Conservation (phyloP, 2,888 invertebrate genomes). For the Euclidia mi region DNA sequence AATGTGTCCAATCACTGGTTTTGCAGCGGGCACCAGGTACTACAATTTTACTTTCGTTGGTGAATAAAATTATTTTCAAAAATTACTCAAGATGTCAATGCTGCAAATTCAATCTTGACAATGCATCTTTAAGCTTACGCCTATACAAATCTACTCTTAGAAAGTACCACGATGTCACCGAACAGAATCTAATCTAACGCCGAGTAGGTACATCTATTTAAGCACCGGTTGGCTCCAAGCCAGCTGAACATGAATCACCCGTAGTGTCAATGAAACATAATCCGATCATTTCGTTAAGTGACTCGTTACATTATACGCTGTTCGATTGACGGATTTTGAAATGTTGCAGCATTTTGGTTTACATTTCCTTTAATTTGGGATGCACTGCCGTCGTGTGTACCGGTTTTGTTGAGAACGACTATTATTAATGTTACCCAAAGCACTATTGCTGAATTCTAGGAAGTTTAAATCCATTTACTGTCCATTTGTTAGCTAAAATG, state of each 20-base stretch:
- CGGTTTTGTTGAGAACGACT: not conserved
- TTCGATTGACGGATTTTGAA: constrained; percentile 52
- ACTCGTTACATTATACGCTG: constrained; percentile 65
- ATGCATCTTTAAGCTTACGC: too few species aligned
- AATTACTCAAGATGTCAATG: too few species aligned
- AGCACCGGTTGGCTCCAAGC: constrained; percentile 65
- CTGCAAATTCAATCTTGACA: too few species aligned
- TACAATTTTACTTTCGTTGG: too few species aligned
- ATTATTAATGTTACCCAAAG: not conserved
- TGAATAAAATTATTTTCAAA: too few species aligned
- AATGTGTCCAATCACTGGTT: too few species aligned
- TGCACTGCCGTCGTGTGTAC: not conserved
- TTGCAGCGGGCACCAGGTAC: too few species aligned
- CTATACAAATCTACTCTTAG: constrained; percentile 7
- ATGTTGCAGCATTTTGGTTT: constrained; percentile 34
- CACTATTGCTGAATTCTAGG: too few species aligned
- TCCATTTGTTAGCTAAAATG: too few species aligned
- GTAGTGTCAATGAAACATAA: constrained; percentile 75
- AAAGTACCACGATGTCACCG: constrained; percentile 29
- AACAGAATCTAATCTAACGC: constrained; percentile 46
- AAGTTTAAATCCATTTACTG: too few species aligned
- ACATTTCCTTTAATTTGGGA: constrained; percentile 10
- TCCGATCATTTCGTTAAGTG: constrained; percentile 69
- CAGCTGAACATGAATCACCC: constrained; percentile 72
- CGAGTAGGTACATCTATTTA: constrained; percentile 53